Evolutionary conservation across 2,797 vertebrate genomes (phyloP).

Genomic region (Urocyon cinereoargenteus): DNA sequence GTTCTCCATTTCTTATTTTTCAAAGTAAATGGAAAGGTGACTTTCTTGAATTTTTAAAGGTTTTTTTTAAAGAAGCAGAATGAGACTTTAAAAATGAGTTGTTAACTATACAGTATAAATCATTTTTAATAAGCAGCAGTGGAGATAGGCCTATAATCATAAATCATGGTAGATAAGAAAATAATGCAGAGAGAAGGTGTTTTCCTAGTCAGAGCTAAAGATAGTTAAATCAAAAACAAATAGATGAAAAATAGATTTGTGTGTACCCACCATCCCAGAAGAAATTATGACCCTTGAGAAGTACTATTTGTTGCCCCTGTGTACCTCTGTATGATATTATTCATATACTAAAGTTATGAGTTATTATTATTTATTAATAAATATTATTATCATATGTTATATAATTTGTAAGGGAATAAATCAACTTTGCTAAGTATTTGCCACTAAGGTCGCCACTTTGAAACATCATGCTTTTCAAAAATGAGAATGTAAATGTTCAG

Average conservation of each 20-base stretch:
- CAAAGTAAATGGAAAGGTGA: constrained; percentile 17
- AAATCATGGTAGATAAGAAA: constrained; percentile 8
- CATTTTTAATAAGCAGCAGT: background rate
- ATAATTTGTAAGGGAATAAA: background rate
- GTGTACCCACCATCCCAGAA: background rate
- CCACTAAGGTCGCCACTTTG: background rate
- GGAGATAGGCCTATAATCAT: background rate
- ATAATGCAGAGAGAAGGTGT: background rate
- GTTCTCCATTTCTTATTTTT: background rate
- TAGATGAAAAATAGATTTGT: background rate
- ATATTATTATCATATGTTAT: background rate
- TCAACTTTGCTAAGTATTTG: constrained; percentile 30
- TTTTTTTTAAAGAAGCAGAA: background rate
- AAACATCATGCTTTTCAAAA: background rate
- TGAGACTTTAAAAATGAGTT: constrained; percentile 21
- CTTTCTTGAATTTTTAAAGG: background rate
- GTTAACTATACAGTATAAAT: background rate
- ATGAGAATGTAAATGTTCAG: constrained; percentile 17
- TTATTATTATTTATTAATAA: too few relatives aligned
- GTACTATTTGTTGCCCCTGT: background rate
- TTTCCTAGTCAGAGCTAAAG: background rate
- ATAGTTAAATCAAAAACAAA: constrained; percentile 10
- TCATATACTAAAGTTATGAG: background rate
- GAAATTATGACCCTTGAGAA: background rate
- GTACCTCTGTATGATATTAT: background rate